phyloP scores from a whole-genome alignment of 2,113 vertebrate species.

The Campylomormyrus numenius region DNA sequence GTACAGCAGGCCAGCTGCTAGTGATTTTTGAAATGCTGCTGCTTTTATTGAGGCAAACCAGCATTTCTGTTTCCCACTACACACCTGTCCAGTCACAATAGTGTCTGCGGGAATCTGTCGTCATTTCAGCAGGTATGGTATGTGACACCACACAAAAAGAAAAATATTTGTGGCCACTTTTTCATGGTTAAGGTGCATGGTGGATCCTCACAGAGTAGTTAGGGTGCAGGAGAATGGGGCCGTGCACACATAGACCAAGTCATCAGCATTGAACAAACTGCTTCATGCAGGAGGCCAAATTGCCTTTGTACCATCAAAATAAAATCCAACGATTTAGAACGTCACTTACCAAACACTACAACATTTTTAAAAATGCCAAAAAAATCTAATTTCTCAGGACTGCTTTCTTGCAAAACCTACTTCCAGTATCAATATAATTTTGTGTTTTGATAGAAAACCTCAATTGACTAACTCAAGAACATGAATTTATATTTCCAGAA shows the following conservation, averaged over 20 bases:
- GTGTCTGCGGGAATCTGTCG: not conserved
- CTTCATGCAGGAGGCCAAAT: not conserved
- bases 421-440: not conserved
- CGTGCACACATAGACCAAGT: not conserved
- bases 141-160: not conserved
- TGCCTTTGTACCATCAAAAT: not conserved
- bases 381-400: not conserved
- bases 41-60: not conserved
- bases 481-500: not conserved
- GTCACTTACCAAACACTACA: not conserved
- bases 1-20: not conserved
- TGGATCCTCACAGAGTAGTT: not conserved
- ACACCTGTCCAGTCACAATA: not conserved
- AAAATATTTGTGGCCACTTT: not conserved
- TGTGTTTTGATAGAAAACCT: not conserved
- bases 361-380: not conserved
- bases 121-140: not conserved
- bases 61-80: not conserved
- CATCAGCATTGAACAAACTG: not conserved
- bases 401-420: not conserved
- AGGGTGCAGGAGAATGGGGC: not conserved
- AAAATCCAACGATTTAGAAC: not conserved
- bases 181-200: not conserved
- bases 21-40: not conserved
- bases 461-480: not conserved